Percentiles rank a stretch among this genome's conserved stretches.
phyloP scores from a whole-genome alignment of 2,888 invertebrate species.

The Willowsia nigromaculata region DNA sequence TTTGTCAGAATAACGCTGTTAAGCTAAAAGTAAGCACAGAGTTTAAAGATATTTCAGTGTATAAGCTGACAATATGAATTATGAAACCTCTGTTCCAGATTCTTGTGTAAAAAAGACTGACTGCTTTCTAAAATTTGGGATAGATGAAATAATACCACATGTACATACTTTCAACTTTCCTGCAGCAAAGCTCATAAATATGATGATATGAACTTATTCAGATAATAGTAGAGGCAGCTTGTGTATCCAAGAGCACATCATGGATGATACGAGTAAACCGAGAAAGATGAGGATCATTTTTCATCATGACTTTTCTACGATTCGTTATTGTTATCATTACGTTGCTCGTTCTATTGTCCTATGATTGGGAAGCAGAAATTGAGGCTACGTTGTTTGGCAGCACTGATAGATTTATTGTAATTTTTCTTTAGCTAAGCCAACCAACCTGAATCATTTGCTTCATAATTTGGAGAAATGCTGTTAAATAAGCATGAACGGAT shows the following conservation, averaged over 20 bases:
- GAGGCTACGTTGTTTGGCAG: conserved; percentile 5
- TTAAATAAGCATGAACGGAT: neutral
- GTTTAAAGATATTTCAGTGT: neutral
- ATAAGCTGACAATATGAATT: neutral
- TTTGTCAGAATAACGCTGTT: neutral
- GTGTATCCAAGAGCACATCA: neutral
- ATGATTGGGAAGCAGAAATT: conserved; percentile 15
- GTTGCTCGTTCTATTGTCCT: conserved; percentile 15
- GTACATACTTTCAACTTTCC: no score
- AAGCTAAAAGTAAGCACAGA: conserved; percentile 11
- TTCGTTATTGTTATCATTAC: conserved; percentile 24
- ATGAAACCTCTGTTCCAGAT: no score
- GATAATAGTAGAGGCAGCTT: neutral
- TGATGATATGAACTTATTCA: no score
- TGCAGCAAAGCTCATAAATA: no score
- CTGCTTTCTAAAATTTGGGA: neutral
- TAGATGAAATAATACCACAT: no score
- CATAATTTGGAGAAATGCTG: neutral
- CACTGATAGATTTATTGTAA: conserved; percentile 65
- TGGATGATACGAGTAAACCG: neutral
- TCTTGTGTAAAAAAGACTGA: no score
- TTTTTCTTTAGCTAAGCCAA: conserved; percentile 40
- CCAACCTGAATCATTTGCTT: conserved; percentile 16
- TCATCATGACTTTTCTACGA: conserved; percentile 35
- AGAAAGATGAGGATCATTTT: conserved; percentile 56